These are phyloP conservation scores for Takifugu flavidus DNA, from an alignment of 2,113 vertebrate species.

Conservation along the genomic window DNA sequence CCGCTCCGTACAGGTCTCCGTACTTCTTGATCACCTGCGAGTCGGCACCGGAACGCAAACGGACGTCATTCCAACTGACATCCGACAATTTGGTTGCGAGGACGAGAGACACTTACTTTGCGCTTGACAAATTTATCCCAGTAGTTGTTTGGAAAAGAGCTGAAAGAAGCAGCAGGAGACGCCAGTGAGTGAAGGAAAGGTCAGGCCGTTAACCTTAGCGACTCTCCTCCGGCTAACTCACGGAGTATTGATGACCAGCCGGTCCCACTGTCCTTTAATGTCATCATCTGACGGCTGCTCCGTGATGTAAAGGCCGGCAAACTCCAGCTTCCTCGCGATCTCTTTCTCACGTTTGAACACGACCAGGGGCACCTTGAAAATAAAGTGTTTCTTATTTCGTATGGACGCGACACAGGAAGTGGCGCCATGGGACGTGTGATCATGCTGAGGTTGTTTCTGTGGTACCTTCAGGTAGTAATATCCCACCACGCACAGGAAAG, in stretches of 20 bases:
- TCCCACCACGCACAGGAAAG: constrained; percentile 93
- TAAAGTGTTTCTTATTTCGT: not conserved
- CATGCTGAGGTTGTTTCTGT: not conserved
- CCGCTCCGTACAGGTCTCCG: constrained; percentile 92
- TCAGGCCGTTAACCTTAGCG: not conserved
- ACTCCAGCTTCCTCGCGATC: constrained; percentile 94
- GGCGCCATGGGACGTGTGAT: not conserved
- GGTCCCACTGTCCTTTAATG: constrained; percentile 98
- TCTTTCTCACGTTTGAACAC: constrained; percentile 98
- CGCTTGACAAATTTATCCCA: constrained; percentile 99
- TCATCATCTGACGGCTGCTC: constrained; percentile 97
- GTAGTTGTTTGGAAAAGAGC: constrained; percentile 97
- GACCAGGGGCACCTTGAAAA: constrained; percentile 87
- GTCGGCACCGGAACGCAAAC: not conserved
- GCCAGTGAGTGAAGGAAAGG: constrained; percentile 10
- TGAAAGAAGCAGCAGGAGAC: constrained; percentile 43
- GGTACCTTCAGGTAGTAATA: constrained; percentile 95
- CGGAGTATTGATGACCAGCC: constrained; percentile 96
- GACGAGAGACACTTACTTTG: constrained; percentile 78
- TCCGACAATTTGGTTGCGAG: constrained; percentile 1
- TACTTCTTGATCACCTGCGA: constrained; percentile 97
- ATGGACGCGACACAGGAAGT: too few relatives aligned
- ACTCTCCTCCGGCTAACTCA: constrained; percentile 67
- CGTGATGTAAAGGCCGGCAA: constrained; percentile 95
- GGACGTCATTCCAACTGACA: not conserved